A percentile compares a stretch with the other conserved stretches of the same genome.
These are phyloP conservation scores for cat (Felis catus) DNA, from an alignment of 2,113 vertebrate genomes.

Conservation along the genomic window F.catus_Fca126_mat1.0 CM031415.1:104014501-104015000, in stretches of 20 bases:
- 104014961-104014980: slow-evolving; percentile 86
- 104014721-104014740: not conserved
- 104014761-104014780: not conserved
- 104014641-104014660: not conserved
- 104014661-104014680: not conserved
- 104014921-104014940: not conserved
- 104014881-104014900: not conserved
- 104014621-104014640: not conserved
- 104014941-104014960: slow-evolving; percentile 86
- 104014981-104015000: slow-evolving; percentile 88
- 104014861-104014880: not conserved
- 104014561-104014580: not conserved
- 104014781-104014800: not conserved
- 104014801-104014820: not conserved
- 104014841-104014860: not conserved
- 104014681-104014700: no score
- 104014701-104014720: not conserved
- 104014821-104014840: not conserved
- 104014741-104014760: not conserved
- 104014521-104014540: not conserved
- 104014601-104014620: not conserved
- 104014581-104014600: not conserved
- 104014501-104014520: not conserved
- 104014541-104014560: not conserved
- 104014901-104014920: not conserved